Evolutionary conservation across 2,113 vertebrate genomes (phyloP), one percentile per base, ranked within the genome.

Genomic region (Procavia capensis): DNA sequence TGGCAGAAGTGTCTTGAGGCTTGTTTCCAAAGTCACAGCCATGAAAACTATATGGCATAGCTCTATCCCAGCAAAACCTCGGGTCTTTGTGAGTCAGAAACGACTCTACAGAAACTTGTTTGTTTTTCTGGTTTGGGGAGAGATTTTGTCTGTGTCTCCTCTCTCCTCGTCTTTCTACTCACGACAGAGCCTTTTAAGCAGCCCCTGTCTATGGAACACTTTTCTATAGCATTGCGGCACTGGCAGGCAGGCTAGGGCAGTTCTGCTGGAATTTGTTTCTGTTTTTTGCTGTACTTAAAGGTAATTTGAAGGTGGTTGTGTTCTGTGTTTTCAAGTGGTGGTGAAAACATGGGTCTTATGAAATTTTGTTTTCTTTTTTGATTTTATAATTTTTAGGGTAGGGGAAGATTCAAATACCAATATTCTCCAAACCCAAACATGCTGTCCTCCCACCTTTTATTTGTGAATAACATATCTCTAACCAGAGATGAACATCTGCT

Each of bases 381-480:
- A 79, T 39, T 70, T 94, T 85, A 74, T 75, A 9, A 31, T 76
- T 84, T 94, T 68, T 68, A 59, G 36, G n/a, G 27, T 19, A 36
- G 9, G 50, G 2, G 3, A 68, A 68, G 17, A 59, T 76, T 76
- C 39, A 85, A 19, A 90, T 22, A 47, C 90, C 36, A 41, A n/a
- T 88, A 29, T 93, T 80, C 57, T 84, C 70, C 79, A 94, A 54
- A 75, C n/a, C 41, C 80, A 81, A 39, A 75, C 17, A 75, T 72
- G 59, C 75, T 10, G 47, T 50, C 36, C 24, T 95, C n/a, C 41
- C 81, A 50, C 17, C 36, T 84, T 91, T 79, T 45, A 79, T 76
- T 54, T 74, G 64, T 80, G 61, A 90, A 84, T 50, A 93, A 47
- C 17, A 22, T 45, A 79, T 72, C 68, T 41, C 31, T 64, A 41